These are phyloP conservation scores for Diorhabda carinulata DNA, from an alignment of 1,140 invertebrate species.

Conservation along the genomic window DNA sequence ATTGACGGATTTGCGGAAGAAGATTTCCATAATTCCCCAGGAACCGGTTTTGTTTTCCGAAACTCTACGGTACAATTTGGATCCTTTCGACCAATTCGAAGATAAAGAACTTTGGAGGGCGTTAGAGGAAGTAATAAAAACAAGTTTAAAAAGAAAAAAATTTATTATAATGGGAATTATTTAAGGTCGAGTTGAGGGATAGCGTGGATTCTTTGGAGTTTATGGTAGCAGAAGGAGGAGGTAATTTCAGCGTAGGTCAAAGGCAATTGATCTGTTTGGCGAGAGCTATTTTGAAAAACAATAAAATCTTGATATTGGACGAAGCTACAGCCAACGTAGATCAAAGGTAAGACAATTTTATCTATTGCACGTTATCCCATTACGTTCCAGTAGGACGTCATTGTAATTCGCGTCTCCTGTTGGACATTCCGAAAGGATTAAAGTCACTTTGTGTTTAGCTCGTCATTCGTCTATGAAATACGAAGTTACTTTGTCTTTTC, in stretches of 20 bases:
- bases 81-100: conserved; percentile 68
- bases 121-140: conserved; percentile 48
- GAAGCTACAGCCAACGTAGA: neutral
- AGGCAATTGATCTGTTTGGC: neutral
- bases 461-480: too few species aligned
- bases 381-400: too few species aligned
- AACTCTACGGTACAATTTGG: conserved; percentile 73
- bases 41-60: conserved; percentile 77
- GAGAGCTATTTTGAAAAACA: neutral
- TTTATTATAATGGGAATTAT: neutral
- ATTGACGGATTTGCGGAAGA: conserved; percentile 63
- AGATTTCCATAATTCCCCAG: conserved; percentile 79
- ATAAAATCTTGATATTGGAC: neutral
- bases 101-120: conserved; percentile 63
- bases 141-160: neutral
- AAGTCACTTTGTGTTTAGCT: too few species aligned
- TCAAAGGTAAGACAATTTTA: neutral
- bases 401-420: too few species aligned
- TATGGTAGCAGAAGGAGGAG: neutral
- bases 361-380: too few species aligned
- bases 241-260: neutral
- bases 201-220: neutral
- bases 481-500: too few species aligned
- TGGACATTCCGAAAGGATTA: too few species aligned
- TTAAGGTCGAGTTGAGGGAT: neutral